Percentiles rank a stretch among this genome's conserved stretches.
Evolutionary conservation across 2,888 invertebrate species (phyloP).

Genomic region (Acrocyrtus sp.): DNA sequence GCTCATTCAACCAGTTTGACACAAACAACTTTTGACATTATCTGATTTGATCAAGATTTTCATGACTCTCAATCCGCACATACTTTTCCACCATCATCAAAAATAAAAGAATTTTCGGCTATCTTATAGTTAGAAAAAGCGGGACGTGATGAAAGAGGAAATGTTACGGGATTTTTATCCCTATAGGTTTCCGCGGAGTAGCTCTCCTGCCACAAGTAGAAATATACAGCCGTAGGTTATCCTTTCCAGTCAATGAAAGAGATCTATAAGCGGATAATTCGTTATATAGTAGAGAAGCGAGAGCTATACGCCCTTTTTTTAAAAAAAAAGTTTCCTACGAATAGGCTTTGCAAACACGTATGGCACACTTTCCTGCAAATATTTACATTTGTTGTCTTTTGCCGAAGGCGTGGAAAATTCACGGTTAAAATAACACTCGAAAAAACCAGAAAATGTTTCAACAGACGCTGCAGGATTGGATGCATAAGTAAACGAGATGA

Average conservation of each 20-base stretch:
- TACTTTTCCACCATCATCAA: background rate
- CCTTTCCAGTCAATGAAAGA: conserved; percentile 24
- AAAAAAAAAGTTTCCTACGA: no score
- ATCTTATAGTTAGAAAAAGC: background rate
- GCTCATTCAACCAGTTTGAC: conserved; percentile 32
- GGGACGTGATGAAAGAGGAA: background rate
- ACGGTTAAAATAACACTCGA: no score
- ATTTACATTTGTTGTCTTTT: no score
- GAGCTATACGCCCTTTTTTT: no score
- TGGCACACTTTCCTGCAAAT: no score
- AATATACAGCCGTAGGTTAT: background rate
- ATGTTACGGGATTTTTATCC: background rate
- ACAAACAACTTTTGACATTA: conserved; percentile 42
- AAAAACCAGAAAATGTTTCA: no score
- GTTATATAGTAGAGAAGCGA: no score
- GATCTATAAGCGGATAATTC: no score
- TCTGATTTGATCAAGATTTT: conserved; percentile 31
- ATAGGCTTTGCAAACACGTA: no score
- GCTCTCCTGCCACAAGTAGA: background rate
- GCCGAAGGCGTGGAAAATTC: no score
- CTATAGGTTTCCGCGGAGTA: background rate
- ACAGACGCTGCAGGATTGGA: no score
- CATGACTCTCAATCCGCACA: conserved; percentile 21
- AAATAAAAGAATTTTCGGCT: background rate
- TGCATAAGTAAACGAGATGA: no score